Conservation (phyloP, 2,113 vertebrate species). For the Geococcyx californianus region DNA sequence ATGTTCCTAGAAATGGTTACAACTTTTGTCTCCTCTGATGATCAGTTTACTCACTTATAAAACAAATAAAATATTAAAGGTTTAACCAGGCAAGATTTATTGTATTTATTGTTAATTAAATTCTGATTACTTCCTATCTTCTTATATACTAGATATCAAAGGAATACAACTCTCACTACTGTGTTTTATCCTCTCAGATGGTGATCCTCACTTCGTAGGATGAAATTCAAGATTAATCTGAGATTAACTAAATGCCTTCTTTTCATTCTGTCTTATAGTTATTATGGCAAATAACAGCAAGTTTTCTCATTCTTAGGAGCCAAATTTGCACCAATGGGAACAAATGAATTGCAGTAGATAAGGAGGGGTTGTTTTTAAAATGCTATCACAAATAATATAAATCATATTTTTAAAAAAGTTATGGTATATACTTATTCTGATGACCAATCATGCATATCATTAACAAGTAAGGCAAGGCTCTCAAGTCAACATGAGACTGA, state of each 20-base stretch:
- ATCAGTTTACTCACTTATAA: not conserved
- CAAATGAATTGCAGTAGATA: not conserved
- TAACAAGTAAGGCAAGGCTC: conserved; percentile 43
- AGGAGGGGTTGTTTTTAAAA: not conserved
- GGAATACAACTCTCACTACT: not conserved
- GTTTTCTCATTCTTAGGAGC: not conserved
- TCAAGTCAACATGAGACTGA: conserved; percentile 60
- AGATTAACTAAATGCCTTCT: not conserved
- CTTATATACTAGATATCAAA: not conserved
- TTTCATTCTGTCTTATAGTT: not conserved
- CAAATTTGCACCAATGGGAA: not conserved
- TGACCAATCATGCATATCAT: conserved; percentile 63
- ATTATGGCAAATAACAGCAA: not conserved
- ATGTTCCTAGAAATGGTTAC: not conserved
- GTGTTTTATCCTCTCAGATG: not conserved
- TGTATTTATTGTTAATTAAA: not conserved
- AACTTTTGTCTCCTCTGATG: not conserved
- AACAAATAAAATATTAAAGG: not conserved
- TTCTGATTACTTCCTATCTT: not conserved
- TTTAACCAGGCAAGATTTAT: not conserved
- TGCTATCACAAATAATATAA: conserved; percentile 19
- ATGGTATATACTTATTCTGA: conserved; percentile 43
- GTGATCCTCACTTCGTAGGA: not conserved
- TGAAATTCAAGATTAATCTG: not conserved
- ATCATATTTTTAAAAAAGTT: not conserved